Evolutionary conservation across 2,113 vertebrate genomes (phyloP).

Genomic region (Tenebrosternarchus preto): DNA sequence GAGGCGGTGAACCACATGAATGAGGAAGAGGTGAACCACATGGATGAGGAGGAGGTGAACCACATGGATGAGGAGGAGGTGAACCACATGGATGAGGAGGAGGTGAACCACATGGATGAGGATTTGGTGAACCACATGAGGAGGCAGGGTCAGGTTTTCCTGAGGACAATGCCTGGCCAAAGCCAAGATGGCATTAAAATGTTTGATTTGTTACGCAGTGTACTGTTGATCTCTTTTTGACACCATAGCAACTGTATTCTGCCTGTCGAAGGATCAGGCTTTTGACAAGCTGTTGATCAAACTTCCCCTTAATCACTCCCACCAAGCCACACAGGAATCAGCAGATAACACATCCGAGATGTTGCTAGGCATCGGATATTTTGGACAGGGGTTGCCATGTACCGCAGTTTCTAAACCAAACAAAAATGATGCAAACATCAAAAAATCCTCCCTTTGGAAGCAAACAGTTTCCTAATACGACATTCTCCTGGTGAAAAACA

Average conservation of each 20-base stretch:
- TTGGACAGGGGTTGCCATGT: slow-evolving; percentile 37
- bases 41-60: too few relatives aligned
- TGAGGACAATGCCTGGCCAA: slow-evolving; percentile 35
- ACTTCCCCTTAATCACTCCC: slow-evolving; percentile 57
- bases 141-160: slow-evolving; percentile 40
- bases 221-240: slow-evolving; percentile 64
- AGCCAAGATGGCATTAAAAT: slow-evolving; percentile 60
- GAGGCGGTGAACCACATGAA: too few relatives aligned
- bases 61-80: neutral
- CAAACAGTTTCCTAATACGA: slow-evolving; percentile 7
- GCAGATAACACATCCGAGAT: slow-evolving; percentile 55
- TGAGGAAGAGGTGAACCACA: too few relatives aligned
- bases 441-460: slow-evolving; percentile 8
- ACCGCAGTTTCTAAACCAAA: slow-evolving; percentile 28
- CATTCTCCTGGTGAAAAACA: slow-evolving; percentile 22
- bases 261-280: slow-evolving; percentile 64
- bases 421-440: slow-evolving; percentile 14
- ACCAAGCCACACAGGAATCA: slow-evolving; percentile 26
- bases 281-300: slow-evolving; percentile 57
- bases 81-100: slow-evolving; percentile 1
- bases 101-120: neutral
- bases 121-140: slow-evolving; percentile 26
- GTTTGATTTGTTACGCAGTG: slow-evolving; percentile 50
- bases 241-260: slow-evolving; percentile 66
- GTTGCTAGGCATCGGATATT: slow-evolving; percentile 41